Evolutionary conservation across 2,888 invertebrate species (phyloP), one percentile per base, ranked within the genome.

Genomic region (Drosophila sordidula): DNA sequence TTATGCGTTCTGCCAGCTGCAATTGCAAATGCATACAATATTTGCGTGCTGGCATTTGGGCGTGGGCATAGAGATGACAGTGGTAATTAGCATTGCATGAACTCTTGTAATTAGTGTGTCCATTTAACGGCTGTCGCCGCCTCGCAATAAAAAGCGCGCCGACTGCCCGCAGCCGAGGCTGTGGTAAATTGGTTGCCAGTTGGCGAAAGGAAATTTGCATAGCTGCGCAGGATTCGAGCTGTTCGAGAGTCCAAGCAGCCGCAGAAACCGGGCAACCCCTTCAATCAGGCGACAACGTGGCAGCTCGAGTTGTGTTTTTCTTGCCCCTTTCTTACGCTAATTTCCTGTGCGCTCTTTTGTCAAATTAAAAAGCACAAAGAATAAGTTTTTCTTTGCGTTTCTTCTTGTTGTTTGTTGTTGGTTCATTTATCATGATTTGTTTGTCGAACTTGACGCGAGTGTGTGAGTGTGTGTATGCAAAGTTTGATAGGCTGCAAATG

Each of bases 361-460:
- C 86, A 88, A 88, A 88, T 85, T 85, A 85, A 89, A 89, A 89
- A 81, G 75, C 76, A 62, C 49, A 56, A 68, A 49, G 64, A 59
- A 75, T 55, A 88, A 88, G 59, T 79, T 81, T 86, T 76, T 67
- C 54, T 67, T 80, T 66, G 34, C 68, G 51, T 42, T 55, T 44
- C 68, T 54, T 52, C 63, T 81, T 64, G 54, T 76, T 83, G 84
- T 78, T 86, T 77, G 85, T 73, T 89, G 89, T 86, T 72, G 85
- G 71, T 90, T 86, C 85, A 86, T 86, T 89, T 89, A 86, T 86
- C 85, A 86, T 86, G 85, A 89, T 89, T 89, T 86, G 90, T 89
- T 89, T 89, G 90, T 70, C 78, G 81, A 89, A 89, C 73, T 87
- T 89, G 64, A 68, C 67, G 44, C 39, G 36, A 47, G 44, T 45